phyloP scores from a whole-genome alignment of 2,888 invertebrate genomes.

The Ashinkailepas kermadecensis region DNA sequence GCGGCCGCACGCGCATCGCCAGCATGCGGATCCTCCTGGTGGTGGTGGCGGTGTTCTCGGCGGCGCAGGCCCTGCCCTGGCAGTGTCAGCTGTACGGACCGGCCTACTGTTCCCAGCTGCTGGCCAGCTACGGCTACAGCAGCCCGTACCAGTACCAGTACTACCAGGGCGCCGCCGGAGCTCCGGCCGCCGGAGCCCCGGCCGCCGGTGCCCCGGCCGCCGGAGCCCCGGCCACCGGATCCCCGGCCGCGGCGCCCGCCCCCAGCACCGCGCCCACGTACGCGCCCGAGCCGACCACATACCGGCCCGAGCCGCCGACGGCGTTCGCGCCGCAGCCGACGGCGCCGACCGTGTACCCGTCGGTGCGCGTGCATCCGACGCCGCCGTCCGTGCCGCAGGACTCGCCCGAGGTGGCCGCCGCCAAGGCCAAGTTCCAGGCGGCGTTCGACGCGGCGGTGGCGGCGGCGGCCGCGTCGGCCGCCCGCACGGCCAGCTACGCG shows the following conservation, averaged over 20 bases:
- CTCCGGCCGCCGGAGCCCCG: neutral
- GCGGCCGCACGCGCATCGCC: neutral
- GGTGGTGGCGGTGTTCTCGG: neutral
- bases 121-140: neutral
- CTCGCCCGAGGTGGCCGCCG: too few relatives aligned
- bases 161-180: neutral
- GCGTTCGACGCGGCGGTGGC: conserved; percentile 40
- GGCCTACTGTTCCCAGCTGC: neutral
- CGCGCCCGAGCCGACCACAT: too few relatives aligned
- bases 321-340: conserved; percentile 47
- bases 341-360: conserved; percentile 60
- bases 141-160: neutral
- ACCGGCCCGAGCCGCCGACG: too few relatives aligned
- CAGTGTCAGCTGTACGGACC: neutral
- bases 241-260: neutral
- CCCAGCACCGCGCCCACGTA: too few relatives aligned
- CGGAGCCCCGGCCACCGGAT: neutral
- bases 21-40: neutral
- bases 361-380: conserved; percentile 46
- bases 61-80: neutral
- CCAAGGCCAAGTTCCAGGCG: too few relatives aligned
- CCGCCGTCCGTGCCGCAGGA: conserved; percentile 40
- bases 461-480: conserved; percentile 27
- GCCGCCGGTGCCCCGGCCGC: neutral
- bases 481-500: conserved; percentile 28